These are phyloP conservation scores for Steatornis caripensis DNA, from an alignment of 2,113 vertebrate genomes.

Conservation along the genomic window DNA sequence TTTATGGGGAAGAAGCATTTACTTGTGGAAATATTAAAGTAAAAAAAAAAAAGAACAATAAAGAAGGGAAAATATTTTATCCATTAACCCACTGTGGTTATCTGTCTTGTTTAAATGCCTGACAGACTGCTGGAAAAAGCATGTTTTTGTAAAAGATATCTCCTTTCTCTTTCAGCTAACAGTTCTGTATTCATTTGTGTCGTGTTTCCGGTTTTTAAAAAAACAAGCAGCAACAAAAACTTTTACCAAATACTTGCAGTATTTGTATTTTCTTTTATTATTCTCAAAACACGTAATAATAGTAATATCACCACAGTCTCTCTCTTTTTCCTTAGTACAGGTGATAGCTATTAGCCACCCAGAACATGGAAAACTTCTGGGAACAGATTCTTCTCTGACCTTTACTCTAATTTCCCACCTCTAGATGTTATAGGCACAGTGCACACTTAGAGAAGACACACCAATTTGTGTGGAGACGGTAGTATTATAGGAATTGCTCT, in stretches of 20 bases:
- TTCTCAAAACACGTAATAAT: not conserved
- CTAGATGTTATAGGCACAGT: not conserved
- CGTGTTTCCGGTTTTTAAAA: not conserved
- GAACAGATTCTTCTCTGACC: not conserved
- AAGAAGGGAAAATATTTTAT: not conserved
- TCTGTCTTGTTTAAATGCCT: not conserved
- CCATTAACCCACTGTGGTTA: not conserved
- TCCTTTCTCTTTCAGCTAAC: not conserved
- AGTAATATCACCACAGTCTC: not conserved
- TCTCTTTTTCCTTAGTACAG: not conserved
- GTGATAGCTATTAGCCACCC: not conserved
- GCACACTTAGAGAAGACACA: not conserved
- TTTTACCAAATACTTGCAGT: not conserved
- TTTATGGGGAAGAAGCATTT: not conserved
- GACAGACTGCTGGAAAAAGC: not conserved
- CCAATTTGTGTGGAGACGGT: not conserved
- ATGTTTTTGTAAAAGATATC: not conserved
- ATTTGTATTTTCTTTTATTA: not conserved
- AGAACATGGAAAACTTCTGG: not conserved
- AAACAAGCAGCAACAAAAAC: not conserved
- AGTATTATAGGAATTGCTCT: not conserved
- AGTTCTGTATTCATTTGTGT: not conserved
- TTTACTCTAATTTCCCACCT: not conserved
- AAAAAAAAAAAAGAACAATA: not conserved
- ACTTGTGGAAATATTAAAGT: not conserved